phyloP scores from a whole-genome alignment of 35 echinoderm and acorn worm genomes.

The Chiridota heheva region DNA sequence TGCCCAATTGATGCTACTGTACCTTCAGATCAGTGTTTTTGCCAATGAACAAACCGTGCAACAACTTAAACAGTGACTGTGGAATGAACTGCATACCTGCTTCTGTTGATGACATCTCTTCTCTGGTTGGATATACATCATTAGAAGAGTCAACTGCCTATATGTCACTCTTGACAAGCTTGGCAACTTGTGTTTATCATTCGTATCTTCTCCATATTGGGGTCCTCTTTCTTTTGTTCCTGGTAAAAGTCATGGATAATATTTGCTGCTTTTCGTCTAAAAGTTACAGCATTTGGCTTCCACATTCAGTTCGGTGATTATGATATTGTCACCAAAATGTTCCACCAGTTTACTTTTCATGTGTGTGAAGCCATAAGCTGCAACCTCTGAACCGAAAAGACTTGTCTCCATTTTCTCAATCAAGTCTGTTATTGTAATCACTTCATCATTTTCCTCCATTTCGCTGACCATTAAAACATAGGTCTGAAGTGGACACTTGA shows the following conservation, averaged over 20 bases:
- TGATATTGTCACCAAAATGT: conserved; percentile 52
- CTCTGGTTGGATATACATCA: not conserved
- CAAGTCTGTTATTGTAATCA: conserved; percentile 53
- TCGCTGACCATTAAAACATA: too few species aligned
- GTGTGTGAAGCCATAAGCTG: conserved; percentile 20
- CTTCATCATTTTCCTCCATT: conserved; percentile 43
- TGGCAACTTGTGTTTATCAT: conserved; percentile 42
- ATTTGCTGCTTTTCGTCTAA: conserved; percentile 10
- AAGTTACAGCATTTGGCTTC: conserved; percentile 55
- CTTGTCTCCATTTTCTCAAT: conserved; percentile 40
- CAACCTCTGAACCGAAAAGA: not conserved
- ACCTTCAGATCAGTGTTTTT: conserved; percentile 33
- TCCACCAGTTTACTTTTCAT: conserved; percentile 33
- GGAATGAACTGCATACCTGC: conserved; percentile 17
- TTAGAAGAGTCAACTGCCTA: conserved; percentile 3
- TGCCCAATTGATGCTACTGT: conserved; percentile 65
- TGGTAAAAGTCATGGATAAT: too few species aligned
- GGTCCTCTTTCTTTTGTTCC: not conserved
- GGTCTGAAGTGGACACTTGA: too few species aligned
- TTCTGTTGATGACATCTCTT: conserved; percentile 40
- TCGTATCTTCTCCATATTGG: conserved; percentile 23
- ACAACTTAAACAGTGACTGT: not conserved
- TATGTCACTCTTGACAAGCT: conserved; percentile 45
- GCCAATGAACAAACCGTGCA: conserved; percentile 30
- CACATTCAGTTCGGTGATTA: conserved; percentile 58